Evolutionary conservation across 2,888 invertebrate species (phyloP).

Genomic region (Acronicta aceris): DNA sequence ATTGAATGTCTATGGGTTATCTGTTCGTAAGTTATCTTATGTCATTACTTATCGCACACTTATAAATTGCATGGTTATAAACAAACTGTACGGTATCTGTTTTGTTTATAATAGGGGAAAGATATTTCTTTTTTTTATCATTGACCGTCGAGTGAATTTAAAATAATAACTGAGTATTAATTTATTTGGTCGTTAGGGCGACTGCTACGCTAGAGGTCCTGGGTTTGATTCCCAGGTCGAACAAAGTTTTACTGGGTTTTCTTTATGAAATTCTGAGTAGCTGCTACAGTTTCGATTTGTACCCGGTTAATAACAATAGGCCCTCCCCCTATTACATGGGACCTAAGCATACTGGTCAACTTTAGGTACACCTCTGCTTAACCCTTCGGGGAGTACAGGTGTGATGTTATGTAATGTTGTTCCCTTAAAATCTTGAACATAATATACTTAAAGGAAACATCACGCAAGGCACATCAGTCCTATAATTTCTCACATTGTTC

Average conservation of each 20-base stretch:
- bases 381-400: too few relatives aligned
- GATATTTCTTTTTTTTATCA: background rate
- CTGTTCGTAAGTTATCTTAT: constrained; percentile 39
- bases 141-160: background rate
- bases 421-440: background rate
- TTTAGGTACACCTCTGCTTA: too few relatives aligned
- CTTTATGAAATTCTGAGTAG: too few relatives aligned
- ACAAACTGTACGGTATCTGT: constrained; percentile 14
- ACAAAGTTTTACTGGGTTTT: too few relatives aligned
- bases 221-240: too few relatives aligned
- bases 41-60: constrained; percentile 40
- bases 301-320: too few relatives aligned
- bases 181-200: too few relatives aligned
- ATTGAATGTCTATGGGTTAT: constrained; percentile 54
- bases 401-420: background rate
- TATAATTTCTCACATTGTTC: background rate
- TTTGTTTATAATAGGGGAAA: constrained; percentile 10
- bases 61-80: constrained; percentile 30
- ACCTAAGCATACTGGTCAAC: too few relatives aligned
- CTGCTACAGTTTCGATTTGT: too few relatives aligned
- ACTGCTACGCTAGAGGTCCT: too few relatives aligned
- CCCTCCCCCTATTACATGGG: too few relatives aligned
- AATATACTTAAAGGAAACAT: background rate
- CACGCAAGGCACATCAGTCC: background rate
- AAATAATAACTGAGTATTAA: background rate